These are phyloP conservation scores for Dendrolimus punctatus DNA, from an alignment of 1,140 invertebrate species.

Conservation along the genomic window DNA sequence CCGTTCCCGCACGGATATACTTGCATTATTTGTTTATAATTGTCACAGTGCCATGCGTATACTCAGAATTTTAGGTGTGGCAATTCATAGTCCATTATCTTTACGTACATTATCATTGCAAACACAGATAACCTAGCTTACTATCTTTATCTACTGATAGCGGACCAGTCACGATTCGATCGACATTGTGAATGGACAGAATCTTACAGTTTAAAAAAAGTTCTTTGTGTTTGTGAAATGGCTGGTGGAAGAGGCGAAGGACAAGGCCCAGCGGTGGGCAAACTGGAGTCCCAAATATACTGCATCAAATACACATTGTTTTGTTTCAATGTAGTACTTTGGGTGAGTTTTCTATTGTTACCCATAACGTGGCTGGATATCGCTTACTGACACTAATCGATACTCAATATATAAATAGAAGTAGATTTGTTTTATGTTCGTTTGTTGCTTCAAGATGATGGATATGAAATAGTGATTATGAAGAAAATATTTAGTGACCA, in stretches of 20 bases:
- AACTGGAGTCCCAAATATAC: slow-evolving; percentile 78
- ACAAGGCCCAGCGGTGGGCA: slow-evolving; percentile 58
- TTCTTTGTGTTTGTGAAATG: slow-evolving; percentile 34
- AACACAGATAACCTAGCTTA: slow-evolving; percentile 64
- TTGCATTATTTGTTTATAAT: slow-evolving; percentile 2
- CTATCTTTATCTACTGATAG: slow-evolving; percentile 46
- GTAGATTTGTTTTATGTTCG: too few species aligned
- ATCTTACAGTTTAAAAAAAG: slow-evolving; percentile 19
- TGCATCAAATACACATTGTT: slow-evolving; percentile 81
- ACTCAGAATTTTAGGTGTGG: slow-evolving; percentile 43
- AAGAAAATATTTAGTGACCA: too few species aligned
- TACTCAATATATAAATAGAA: too few species aligned
- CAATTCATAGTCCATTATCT: slow-evolving; percentile 44
- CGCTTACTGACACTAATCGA: too few species aligned
- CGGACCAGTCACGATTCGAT: slow-evolving; percentile 42
- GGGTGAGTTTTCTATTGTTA: slow-evolving; percentile 69
- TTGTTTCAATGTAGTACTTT: slow-evolving; percentile 79
- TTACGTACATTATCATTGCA: slow-evolving; percentile 50
- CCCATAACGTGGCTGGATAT: not conserved
- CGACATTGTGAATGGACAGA: slow-evolving; percentile 32
- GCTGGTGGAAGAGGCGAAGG: slow-evolving; percentile 57
- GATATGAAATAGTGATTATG: too few species aligned
- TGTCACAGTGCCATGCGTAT: not conserved
- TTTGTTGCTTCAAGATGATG: too few species aligned
- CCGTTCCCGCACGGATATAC: too few species aligned